These are phyloP conservation scores for Clanis bilineata DNA, from an alignment of 2,888 invertebrate species.

Conservation along the genomic window DNA sequence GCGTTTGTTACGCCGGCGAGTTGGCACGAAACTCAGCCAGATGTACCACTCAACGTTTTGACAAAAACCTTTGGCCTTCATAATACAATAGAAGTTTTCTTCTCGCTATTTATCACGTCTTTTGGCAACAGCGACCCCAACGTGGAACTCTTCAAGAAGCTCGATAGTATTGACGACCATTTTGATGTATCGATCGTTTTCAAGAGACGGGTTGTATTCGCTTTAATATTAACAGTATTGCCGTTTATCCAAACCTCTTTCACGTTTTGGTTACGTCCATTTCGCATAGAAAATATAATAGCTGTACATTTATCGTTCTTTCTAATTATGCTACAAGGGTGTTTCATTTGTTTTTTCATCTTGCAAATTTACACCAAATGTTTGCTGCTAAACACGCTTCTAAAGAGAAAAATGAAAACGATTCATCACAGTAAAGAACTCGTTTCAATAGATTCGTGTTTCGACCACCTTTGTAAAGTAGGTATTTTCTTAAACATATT, in stretches of 20 bases:
- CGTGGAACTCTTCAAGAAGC: slow-evolving; percentile 42
- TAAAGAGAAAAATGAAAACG: slow-evolving; percentile 37
- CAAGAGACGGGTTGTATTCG: slow-evolving; percentile 34
- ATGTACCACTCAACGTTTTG: slow-evolving; percentile 52
- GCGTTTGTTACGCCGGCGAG: slow-evolving; percentile 37
- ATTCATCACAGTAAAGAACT: slow-evolving; percentile 31
- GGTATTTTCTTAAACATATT: slow-evolving; percentile 31
- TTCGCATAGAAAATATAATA: slow-evolving; percentile 42
- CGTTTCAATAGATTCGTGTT: slow-evolving; percentile 33
- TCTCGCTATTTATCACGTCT: slow-evolving; percentile 39
- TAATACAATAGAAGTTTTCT: slow-evolving; percentile 41
- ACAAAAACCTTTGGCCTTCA: slow-evolving; percentile 43
- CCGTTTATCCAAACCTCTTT: slow-evolving; percentile 32
- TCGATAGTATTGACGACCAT: slow-evolving; percentile 47
- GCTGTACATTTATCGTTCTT: slow-evolving; percentile 40
- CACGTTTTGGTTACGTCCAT: slow-evolving; percentile 36
- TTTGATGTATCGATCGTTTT: slow-evolving; percentile 35
- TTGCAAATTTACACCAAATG: slow-evolving; percentile 44
- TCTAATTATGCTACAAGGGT: slow-evolving; percentile 48
- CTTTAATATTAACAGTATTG: slow-evolving; percentile 34
- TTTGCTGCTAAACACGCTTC: slow-evolving; percentile 41
- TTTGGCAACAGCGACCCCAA: slow-evolving; percentile 42
- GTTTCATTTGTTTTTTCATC: slow-evolving; percentile 41
- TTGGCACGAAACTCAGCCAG: slow-evolving; percentile 45
- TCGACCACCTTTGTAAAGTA: slow-evolving; percentile 38